Evolutionary conservation across 2,797 vertebrate genomes (phyloP), one percentile per base, ranked within the genome.

Genomic region (Rhinoraja longicauda): DNA sequence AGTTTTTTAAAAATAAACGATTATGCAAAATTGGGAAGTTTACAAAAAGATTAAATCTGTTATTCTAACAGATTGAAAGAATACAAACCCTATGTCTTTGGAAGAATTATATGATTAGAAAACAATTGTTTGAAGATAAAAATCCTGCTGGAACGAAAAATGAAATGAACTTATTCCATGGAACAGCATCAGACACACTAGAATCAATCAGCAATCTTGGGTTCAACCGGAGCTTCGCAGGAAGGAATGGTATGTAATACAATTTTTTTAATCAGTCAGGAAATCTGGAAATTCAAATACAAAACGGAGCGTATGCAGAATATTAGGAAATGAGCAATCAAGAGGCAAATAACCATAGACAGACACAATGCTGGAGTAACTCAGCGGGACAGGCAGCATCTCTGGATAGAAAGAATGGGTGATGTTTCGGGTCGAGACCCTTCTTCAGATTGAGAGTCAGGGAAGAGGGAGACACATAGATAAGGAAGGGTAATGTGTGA

Each of bases 141-240:
- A 98, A 98, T 57, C 94, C 94, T 12, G 94, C 4, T 79, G 59
- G 95, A 12, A 12, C 77, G 36, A 95, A 94, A 39, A 99, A 98
- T 0, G 97, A 98, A 94, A 96, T 1, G 93, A 94, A 84, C 4
- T 96, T 99, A 2, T 99, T 99, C 95, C 98, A 99, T 0, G 98
- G 98, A 93, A 98, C 98, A 59, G 93, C 94, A 70, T 1, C 32
- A 4, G 39, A 21, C 26, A 96, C 96, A 0, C 0, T 97, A 84
- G 59, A 1, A 0, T 6, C 39, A 0, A 97, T 99, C 93, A 98
- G 97, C 17, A 81, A 93, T 12, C 90, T 82, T 0, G 98, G 98
- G 75, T 99, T 99, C 95, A 97, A 99, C 95, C 97, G 98, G 92
- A 98, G 97, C 93, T 99, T 96, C 0, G 97, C 98, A 93, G 98